A percentile compares a stretch with the other conserved stretches of the same genome.
phyloP scores from a whole-genome alignment of 2,113 vertebrate species.

The Bubo scandiacus region DNA sequence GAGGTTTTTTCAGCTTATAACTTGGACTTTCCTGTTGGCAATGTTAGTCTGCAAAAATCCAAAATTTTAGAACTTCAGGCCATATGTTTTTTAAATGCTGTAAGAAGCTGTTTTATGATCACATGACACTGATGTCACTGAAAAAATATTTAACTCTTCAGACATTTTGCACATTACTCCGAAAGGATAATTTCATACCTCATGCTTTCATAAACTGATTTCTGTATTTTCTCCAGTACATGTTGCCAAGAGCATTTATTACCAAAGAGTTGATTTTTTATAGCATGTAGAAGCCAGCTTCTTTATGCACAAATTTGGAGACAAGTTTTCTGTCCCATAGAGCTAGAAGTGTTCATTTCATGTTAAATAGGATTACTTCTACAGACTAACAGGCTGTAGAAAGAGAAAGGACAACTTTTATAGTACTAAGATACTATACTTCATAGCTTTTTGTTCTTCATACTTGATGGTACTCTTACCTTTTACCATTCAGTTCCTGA shows the following conservation, averaged over 20 bases:
- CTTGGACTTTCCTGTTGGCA: not conserved
- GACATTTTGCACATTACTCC: not conserved
- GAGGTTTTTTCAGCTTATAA: not conserved
- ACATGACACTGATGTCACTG: not conserved
- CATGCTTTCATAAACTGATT: too few relatives aligned
- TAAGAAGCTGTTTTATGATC: not conserved
- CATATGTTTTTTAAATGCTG: not conserved
- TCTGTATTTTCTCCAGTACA: not conserved
- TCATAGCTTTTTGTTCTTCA: not conserved
- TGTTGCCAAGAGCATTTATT: not conserved
- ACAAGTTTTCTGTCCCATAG: not conserved
- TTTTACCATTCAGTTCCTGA: not conserved
- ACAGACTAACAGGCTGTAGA: not conserved
- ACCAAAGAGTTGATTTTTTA: not conserved
- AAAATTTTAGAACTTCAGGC: not conserved
- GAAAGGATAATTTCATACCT: not conserved
- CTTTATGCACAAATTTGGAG: not conserved
- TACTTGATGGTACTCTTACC: not conserved
- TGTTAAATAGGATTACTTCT: not conserved
- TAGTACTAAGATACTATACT: not conserved
- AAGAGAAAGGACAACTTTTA: not conserved
- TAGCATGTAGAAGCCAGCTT: not conserved
- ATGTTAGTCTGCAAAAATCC: not conserved
- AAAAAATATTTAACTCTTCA: not conserved
- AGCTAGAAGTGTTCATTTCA: not conserved